Conservation (phyloP, 2,888 invertebrate species). For the Falcaria lacertinaria region DNA sequence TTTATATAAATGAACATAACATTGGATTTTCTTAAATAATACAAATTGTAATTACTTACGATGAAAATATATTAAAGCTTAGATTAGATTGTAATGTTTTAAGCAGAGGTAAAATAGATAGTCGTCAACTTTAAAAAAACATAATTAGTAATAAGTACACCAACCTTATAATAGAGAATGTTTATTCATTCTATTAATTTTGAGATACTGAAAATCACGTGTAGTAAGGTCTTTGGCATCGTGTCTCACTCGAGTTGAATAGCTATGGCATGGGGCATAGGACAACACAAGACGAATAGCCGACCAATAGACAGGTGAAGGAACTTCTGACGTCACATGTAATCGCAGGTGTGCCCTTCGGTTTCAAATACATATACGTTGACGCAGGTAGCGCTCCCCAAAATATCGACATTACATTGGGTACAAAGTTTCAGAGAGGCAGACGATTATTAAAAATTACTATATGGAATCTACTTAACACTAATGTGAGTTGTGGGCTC, state of each 20-base stretch:
- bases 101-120: too few relatives aligned
- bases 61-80: too few relatives aligned
- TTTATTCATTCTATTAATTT: too few relatives aligned
- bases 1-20: too few relatives aligned
- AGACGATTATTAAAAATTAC: constrained; percentile 39
- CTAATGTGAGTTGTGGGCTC: constrained; percentile 55
- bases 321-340: constrained; percentile 48
- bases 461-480: constrained; percentile 40
- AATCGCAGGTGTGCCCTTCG: constrained; percentile 52
- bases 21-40: too few relatives aligned
- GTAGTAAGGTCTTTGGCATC: constrained; percentile 23
- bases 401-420: constrained; percentile 12
- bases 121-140: too few relatives aligned
- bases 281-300: constrained; percentile 28
- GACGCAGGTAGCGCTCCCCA: constrained; percentile 33
- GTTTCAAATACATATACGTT: constrained; percentile 24
- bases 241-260: constrained; percentile 28
- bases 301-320: constrained; percentile 51
- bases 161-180: too few relatives aligned
- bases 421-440: constrained; percentile 20
- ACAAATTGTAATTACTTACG: too few relatives aligned
- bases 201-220: constrained; percentile 7
- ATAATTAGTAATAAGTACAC: too few relatives aligned
- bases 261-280: constrained; percentile 23
- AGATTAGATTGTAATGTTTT: too few relatives aligned